Base-by-base conservation (phyloP, 2,797 vertebrate species). In the Peromyscus nudipes region DNA sequence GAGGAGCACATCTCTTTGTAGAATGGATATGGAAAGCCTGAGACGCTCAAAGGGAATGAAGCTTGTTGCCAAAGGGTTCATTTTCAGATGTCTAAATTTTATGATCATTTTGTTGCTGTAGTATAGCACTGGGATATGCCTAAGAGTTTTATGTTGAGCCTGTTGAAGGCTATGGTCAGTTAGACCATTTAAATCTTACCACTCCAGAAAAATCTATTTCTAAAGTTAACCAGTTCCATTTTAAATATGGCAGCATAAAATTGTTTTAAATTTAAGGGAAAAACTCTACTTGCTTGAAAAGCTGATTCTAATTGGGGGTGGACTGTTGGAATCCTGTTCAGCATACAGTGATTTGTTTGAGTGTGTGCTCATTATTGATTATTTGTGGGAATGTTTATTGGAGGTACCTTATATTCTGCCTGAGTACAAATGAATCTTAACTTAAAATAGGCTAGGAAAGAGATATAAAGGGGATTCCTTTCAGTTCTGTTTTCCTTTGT, bases 281-380 rank as follows among this genome's bases (percentile, higher is more conserved):
- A 16, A 60, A 60, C 2, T 46, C 23, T 23, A 46, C 25, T 97
- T 96, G 13, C 31, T 94, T 85, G 27, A 95, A 89, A 95, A 94
- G 16, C 21, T 89, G 55, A 37, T 60, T 95, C 19, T 77, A 57
- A 79, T 55, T 23, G 55, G 60, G 62, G 55, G 62, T 73, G 46
- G 62, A 69, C 21, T 73, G 62, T 9, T 19, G 75, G 25, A 86
- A 89, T 76, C 1, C 4, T 94, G 8, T 6, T 92, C 19, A 75
- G 1, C 75, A 82, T 85, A 89, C 52, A 84, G 43, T 64, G 75
- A 73, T 92, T 90, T 6, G 5, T 91, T 4, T 73, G 73, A 46
- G 52, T 67, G 55, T 57, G 11, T 90, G 17, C 71, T 77, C 87
- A 6, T 60, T 83, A 91, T 94, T 69, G 5, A 77, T 69, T 87